Conservation (phyloP, 2,113 vertebrate genomes). For the Elachura formosa region DNA sequence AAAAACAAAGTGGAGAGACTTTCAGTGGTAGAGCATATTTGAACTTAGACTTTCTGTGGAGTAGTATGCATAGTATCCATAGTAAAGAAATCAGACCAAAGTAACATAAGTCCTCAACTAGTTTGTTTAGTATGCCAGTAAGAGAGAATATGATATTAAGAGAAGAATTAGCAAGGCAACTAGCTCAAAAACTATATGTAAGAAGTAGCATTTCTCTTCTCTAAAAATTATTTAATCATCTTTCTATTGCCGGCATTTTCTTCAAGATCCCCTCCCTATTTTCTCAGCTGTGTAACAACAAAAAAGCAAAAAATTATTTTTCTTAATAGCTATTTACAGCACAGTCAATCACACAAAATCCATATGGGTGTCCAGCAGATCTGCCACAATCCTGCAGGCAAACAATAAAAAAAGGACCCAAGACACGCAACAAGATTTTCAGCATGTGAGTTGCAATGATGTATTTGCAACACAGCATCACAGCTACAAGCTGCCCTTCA, state of each 20-base stretch:
- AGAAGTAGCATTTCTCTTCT: neutral
- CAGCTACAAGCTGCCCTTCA: neutral
- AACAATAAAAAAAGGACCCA: neutral
- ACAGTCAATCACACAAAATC: neutral
- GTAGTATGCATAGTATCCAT: neutral
- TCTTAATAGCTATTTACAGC: conserved; percentile 32
- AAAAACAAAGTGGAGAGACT: neutral
- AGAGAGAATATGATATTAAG: neutral
- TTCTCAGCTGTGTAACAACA: neutral
- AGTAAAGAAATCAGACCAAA: neutral
- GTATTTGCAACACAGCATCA: neutral
- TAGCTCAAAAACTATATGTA: neutral
- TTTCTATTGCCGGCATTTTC: neutral
- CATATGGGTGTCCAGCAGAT: neutral
- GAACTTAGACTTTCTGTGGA: neutral
- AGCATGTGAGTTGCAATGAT: neutral
- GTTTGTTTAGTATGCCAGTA: neutral
- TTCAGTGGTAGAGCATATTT: neutral
- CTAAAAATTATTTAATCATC: neutral
- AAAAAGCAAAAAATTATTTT: neutral
- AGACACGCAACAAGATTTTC: neutral
- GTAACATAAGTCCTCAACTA: neutral
- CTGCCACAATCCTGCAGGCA: conserved; percentile 18
- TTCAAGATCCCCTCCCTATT: neutral
- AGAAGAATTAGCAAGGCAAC: neutral